Evolutionary conservation across 1,140 invertebrate genomes (phyloP).

Genomic region (Eurosta solidaginis): DNA sequence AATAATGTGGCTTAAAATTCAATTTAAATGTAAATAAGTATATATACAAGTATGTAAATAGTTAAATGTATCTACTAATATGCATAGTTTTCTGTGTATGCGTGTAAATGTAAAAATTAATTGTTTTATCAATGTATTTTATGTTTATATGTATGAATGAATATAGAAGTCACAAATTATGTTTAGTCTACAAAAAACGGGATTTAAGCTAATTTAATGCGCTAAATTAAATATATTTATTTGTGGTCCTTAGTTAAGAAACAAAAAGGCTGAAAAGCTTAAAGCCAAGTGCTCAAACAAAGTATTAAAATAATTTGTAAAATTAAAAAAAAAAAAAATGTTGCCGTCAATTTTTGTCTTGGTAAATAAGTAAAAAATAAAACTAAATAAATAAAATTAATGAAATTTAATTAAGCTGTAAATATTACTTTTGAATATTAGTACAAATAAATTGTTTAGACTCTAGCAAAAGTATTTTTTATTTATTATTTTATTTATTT

Average conservation of each 20-base stretch:
- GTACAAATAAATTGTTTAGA: neutral
- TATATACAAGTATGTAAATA: neutral
- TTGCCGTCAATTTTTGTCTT: conserved; percentile 15
- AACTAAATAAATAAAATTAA: neutral
- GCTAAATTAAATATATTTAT: neutral
- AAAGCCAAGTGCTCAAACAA: neutral
- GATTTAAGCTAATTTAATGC: neutral
- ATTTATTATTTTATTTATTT: no score
- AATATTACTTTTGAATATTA: neutral
- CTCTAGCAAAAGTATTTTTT: no score
- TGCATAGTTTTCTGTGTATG: neutral
- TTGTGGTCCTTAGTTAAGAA: neutral
- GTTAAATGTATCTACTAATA: neutral
- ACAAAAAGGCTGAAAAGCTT: neutral
- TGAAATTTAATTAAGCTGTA: neutral
- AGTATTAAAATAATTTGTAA: neutral
- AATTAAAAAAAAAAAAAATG: neutral
- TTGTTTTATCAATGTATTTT: no score
- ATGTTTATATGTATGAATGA: no score
- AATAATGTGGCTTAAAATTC: neutral
- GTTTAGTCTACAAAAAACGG: neutral
- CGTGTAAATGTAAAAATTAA: no score
- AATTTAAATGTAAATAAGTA: neutral
- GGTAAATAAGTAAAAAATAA: neutral
- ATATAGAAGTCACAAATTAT: neutral